Evolutionary conservation across 2,113 vertebrate species (phyloP), one percentile per base, ranked within the genome.

Genomic region (Archilochus colubris): DNA sequence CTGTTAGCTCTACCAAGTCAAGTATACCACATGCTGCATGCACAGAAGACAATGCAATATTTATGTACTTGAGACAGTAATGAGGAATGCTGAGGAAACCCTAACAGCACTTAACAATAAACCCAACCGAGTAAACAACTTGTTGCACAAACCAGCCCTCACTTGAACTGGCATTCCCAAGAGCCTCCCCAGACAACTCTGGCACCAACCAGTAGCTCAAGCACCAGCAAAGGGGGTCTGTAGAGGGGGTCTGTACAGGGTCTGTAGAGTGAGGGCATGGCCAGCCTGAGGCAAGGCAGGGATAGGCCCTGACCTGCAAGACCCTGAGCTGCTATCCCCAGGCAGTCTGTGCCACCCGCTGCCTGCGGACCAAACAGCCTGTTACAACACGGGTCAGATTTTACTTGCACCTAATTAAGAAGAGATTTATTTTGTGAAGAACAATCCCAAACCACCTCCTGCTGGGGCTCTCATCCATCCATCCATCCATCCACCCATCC

Each of bases 111-210:
- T 4, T 27, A 46, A 23, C 28, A 58, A 7, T 2, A 40, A 61
- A 22, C 25, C 4, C 2, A 36, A 19, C 14, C 5, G 13, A 10
- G 36, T 7, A 12, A 44, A 15, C 44, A 48, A 6, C 18, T 7
- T 1, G 1, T 15, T 12, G 33, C 1, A 0, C 63, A 19, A 43
- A 4, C 4, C 59, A 8, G 20, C 6, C 6, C 22, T 1, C 30
- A 12, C 22, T 4, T 2, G 5, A 30, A 14, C 3, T 0, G 1
- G 4, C 22, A 1, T 2, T 36, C 9, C 43, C 21, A 27, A 1
- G 8, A 2, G 2, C 7, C 19, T 10, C 4, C 5, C 25, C 62
- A 0, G 4, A 1, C 0, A 0, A 1, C 1, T 2, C 15, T 1
- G 40, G 40, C 40, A 40, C 18, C 6, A 2, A 4, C n/a, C 30